phyloP scores from a whole-genome alignment of 2,888 invertebrate species.

The Bugulina stolonifera region DNA sequence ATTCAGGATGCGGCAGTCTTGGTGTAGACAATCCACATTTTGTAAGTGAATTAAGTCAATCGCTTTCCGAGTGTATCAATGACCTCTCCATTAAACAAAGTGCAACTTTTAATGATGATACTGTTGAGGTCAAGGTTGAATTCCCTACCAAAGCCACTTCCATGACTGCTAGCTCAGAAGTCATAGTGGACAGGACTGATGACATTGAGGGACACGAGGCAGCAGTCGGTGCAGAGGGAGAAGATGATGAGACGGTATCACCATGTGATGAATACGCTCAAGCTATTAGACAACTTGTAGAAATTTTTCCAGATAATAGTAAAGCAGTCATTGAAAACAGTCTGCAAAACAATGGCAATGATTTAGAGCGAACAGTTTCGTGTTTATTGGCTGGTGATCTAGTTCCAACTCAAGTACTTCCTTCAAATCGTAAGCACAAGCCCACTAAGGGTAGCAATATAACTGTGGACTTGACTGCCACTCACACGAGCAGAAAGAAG shows the following conservation, averaged over 20 bases:
- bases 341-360: neutral
- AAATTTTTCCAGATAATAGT: constrained; percentile 27
- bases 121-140: no score
- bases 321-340: constrained; percentile 6
- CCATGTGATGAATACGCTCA: no score
- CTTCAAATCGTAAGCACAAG: neutral
- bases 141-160: no score
- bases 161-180: neutral
- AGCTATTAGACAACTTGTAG: constrained; percentile 12
- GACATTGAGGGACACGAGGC: neutral
- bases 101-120: no score
- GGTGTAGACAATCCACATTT: no score
- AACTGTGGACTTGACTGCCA: neutral
- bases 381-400: neutral
- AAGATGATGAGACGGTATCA: neutral
- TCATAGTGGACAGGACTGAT: neutral
- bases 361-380: neutral
- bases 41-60: neutral
- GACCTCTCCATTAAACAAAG: no score
- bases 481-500: neutral
- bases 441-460: neutral
- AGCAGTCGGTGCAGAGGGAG: neutral
- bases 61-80: neutral
- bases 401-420: neutral
- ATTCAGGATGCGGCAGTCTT: neutral